A percentile compares a stretch with the other conserved stretches of the same genome.
Evolutionary conservation across 2,797 vertebrate species (phyloP).

Genomic region (Notolabrus celidotus): DNA sequence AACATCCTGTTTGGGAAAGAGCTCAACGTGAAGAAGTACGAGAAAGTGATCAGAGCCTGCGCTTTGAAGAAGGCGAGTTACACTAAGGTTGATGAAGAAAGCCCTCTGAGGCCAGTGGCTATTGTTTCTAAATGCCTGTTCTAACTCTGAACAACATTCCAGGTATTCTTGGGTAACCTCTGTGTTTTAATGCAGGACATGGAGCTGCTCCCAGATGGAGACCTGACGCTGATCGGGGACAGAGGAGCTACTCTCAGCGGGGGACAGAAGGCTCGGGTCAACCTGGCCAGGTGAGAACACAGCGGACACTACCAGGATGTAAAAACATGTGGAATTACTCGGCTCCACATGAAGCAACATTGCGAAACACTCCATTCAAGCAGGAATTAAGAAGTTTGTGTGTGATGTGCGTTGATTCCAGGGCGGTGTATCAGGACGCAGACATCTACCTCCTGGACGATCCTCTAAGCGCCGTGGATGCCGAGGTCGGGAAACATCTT

Average conservation of each 20-base stretch:
- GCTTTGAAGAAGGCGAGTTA: slow-evolving; percentile 93
- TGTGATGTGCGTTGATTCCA: slow-evolving; percentile 56
- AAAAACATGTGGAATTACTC: no score
- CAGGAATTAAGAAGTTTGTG: no score
- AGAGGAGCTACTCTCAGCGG: slow-evolving; percentile 93
- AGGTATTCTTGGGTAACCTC: no score
- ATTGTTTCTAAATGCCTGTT: no score
- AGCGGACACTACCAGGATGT: no score
- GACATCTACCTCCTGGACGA: slow-evolving; percentile 95
- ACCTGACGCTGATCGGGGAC: slow-evolving; percentile 94
- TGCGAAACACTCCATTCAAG: no score
- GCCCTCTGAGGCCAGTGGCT: no score
- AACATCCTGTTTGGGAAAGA: slow-evolving; percentile 95
- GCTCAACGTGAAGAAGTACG: slow-evolving; percentile 88
- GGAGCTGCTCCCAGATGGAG: slow-evolving; percentile 90
- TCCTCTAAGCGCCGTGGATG: slow-evolving; percentile 93
- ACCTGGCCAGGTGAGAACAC: slow-evolving; percentile 88
- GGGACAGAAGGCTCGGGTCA: slow-evolving; percentile 94
- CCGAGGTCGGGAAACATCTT: slow-evolving; percentile 91
- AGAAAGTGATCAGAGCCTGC: slow-evolving; percentile 91
- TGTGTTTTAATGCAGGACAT: slow-evolving; percentile 86
- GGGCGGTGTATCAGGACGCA: slow-evolving; percentile 93
- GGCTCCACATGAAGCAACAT: no score
- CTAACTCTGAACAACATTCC: no score
- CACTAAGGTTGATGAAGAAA: background rate